Base-by-base conservation (phyloP, 2,888 invertebrate genomes). In the Melinaea menophilus region DNA sequence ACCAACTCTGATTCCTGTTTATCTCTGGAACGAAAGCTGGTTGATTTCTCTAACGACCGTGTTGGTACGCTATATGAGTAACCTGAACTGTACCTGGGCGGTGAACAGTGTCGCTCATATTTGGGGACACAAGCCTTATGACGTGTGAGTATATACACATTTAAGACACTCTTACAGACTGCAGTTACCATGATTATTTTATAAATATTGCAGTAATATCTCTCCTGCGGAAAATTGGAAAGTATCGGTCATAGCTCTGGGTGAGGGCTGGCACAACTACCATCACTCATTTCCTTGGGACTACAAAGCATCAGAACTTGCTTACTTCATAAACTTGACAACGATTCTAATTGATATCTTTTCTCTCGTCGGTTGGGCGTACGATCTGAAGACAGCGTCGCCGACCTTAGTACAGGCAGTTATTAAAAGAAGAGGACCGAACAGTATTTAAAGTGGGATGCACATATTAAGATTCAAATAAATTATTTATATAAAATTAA, bases 211-310 rank as follows among this genome's bases (percentile, higher is more conserved):
- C 84, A 95, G 96, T 72, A 87, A 91, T 79, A 95, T 98, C 74
- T 95, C 93, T 80, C 97, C 98, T 0, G 89, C 92, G 0, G 95
- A 98, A 85, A 97, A 96, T 79, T 90, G 92, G 70, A 85, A 91
- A 0, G 97, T 97, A 0, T 93, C 96, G 0, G 75, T 95, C 0
- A 76, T 94, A 33, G 94, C 96, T 0, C 90, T 95, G 85, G 97
- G 97, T 0, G 97, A 97, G 82, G 98, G 98, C 4, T 98, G 96
- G 95, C 98, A 98, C 88, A 98, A 98, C 86, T 98, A 96, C 84
- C 98, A 98, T 81, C 98, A 98, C 85, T 95, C 95, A 0, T 98
- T 98, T 84, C 97, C 97, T 0, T 96, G 96, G 95, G 98, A 98
- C 83, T 98, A 97, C 92, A 95, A 96, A 77, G 95, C 97, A 41